Evolutionary conservation across 2,888 invertebrate genomes (phyloP).

Genomic region (Loripinus fragilis): DNA sequence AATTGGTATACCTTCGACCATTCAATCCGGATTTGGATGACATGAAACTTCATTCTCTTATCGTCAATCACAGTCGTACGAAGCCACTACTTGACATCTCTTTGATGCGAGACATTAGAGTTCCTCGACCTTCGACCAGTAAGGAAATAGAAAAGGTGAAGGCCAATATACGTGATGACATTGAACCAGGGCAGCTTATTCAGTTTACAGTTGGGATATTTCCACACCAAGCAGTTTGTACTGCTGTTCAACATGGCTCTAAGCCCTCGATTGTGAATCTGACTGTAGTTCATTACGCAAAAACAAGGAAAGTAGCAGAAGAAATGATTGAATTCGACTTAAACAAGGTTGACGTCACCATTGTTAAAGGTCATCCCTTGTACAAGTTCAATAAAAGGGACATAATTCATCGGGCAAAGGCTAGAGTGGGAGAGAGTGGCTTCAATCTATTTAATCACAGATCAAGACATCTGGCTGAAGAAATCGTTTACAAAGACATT

Average conservation of each 20-base stretch:
- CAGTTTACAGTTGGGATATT: conserved; percentile 9
- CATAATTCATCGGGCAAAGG: conserved; percentile 28
- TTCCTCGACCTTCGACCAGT: background rate
- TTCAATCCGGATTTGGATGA: background rate
- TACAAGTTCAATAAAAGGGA: conserved; percentile 24
- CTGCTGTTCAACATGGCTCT: conserved; percentile 14
- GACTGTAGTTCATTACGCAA: conserved; percentile 31
- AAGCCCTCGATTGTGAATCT: conserved; percentile 3
- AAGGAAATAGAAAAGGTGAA: background rate
- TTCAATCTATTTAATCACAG: conserved; percentile 21
- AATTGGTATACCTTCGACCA: background rate
- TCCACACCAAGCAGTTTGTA: conserved; percentile 32
- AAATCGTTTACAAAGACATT: conserved; percentile 24
- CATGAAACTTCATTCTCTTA: background rate
- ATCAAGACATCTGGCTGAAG: conserved; percentile 26
- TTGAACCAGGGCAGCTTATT: conserved; percentile 22
- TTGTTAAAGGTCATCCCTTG: conserved; percentile 24
- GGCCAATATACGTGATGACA: conserved; percentile 31
- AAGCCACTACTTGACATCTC: background rate
- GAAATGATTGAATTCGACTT: conserved; percentile 31
- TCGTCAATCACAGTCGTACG: background rate
- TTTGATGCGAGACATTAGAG: background rate
- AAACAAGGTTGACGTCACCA: conserved; percentile 26
- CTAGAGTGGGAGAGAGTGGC: conserved; percentile 18
- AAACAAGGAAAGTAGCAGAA: conserved; percentile 3